phyloP scores from a whole-genome alignment of 2,888 invertebrate genomes.

The Sinotaia quadrata region DNA sequence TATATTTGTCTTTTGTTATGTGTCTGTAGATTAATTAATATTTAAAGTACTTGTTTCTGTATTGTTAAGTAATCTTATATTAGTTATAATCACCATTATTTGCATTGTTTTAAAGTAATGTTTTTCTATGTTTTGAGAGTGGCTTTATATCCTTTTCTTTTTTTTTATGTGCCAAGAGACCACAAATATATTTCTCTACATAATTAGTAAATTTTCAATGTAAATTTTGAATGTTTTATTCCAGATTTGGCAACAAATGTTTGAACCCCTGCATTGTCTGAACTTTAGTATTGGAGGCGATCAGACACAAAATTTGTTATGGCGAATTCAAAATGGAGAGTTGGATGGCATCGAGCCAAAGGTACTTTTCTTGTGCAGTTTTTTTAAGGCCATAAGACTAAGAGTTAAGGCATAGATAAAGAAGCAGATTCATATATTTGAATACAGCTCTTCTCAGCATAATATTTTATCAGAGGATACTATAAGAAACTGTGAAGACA shows the following conservation, averaged over 20 bases:
- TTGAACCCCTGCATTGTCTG: constrained; percentile 91
- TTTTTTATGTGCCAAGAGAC: background rate
- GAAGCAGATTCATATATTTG: too few species aligned
- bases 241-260: constrained; percentile 87
- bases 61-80: too few species aligned
- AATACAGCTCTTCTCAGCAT: too few species aligned
- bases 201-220: background rate
- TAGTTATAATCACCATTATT: background rate
- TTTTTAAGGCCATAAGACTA: too few species aligned
- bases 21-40: too few species aligned
- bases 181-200: background rate
- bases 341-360: constrained; percentile 89
- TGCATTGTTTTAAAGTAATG: background rate
- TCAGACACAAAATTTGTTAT: constrained; percentile 89
- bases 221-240: constrained; percentile 28
- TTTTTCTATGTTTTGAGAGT: background rate
- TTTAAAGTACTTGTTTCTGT: too few species aligned
- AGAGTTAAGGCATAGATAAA: too few species aligned
- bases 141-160: background rate
- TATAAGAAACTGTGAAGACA: too few species aligned
- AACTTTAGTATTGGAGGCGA: constrained; percentile 93
- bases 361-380: constrained; percentile 73
- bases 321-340: constrained; percentile 92
- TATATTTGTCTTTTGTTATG: too few species aligned
- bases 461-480: too few species aligned